Evolutionary conservation across 2,888 invertebrate genomes (phyloP), one percentile per base, ranked within the genome.

Genomic region (Matsumyia berberina): DNA sequence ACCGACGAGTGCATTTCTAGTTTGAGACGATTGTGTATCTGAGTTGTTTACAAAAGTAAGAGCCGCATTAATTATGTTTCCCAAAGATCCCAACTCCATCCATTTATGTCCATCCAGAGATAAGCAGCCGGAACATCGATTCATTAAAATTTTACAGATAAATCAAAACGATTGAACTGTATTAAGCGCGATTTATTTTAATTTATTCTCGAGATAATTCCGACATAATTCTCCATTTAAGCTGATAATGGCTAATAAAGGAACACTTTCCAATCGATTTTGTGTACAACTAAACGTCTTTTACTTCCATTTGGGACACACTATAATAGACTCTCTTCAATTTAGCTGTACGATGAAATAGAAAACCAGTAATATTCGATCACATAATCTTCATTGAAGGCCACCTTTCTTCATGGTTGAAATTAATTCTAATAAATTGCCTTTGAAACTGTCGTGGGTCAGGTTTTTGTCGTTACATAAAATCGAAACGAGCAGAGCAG

Each of bases 361-460:
- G 15, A 53, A 51, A 53, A 31, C n/a, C 5, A 29, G n/a, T n/a
- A 11, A 19, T 17, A 29, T 11, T 29, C 12, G 7, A 15, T 29
- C n/a, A 6, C 6, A 17, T 17, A 31, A 62, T 33, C 62, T 44
- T 46, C 46, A 62, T 29, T 17, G 62, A 19, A 17, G 33, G 62
- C 17, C 17, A 5, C 44, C 31, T 46, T 44, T 62, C 62, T 15
- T 62, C 46, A 17, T 44, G 11, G 44, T 31, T 9, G 33, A 62
- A 9, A 33, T n/a, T 11, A 6, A 62, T 44, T 62, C 17, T 19
- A 31, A 17, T 15, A 11, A 60, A 29, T 17, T 31, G 29, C 42
- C 11, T 17, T n/a, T 17, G 0, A 33, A 60, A 42, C 12, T 42
- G 58, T 29, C 58, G 12, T 9, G 58, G 44, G 1, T 7, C 24